Evolutionary conservation across 2,797 vertebrate species (phyloP).

Genomic region (Mallotus villosus): DNA sequence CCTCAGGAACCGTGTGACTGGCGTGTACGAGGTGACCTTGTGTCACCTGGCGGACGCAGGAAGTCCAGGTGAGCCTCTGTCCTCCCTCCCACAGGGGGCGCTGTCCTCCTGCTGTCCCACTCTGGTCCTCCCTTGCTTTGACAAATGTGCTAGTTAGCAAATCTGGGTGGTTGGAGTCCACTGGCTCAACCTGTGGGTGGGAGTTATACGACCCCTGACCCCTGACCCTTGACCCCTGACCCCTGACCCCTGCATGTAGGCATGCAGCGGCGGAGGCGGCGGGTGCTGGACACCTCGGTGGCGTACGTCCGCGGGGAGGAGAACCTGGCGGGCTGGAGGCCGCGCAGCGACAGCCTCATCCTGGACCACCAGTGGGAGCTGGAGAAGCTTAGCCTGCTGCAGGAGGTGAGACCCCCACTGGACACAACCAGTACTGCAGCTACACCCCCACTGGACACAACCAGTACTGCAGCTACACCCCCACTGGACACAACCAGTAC

Average conservation of each 20-base stretch:
- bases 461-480: too few relatives aligned
- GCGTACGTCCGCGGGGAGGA: slow-evolving; percentile 87
- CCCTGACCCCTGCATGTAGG: slow-evolving; percentile 57
- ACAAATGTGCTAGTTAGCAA: too few relatives aligned
- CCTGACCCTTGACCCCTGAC: background rate
- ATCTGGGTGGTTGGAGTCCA: too few relatives aligned
- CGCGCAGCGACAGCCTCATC: slow-evolving; percentile 88
- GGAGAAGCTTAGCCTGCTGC: slow-evolving; percentile 87
- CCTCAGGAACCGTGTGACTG: slow-evolving; percentile 88
- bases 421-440: too few relatives aligned
- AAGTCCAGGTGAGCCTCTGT: slow-evolving; percentile 80
- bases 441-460: too few relatives aligned
- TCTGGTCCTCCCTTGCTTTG: background rate
- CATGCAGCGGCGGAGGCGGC: slow-evolving; percentile 85
- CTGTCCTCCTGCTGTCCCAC: background rate
- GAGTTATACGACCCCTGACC: background rate
- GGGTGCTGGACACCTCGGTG: slow-evolving; percentile 86
- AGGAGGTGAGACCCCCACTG: slow-evolving; percentile 72
- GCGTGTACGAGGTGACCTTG: slow-evolving; percentile 87
- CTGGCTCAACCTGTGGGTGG: too few relatives aligned
- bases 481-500: too few relatives aligned
- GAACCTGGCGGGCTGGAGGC: slow-evolving; percentile 89
- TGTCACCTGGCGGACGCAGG: slow-evolving; percentile 82
- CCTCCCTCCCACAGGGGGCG: too few relatives aligned
- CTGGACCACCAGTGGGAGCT: slow-evolving; percentile 90